phyloP scores from a whole-genome alignment of 1,140 invertebrate genomes.

The Ericerus pela region DNA sequence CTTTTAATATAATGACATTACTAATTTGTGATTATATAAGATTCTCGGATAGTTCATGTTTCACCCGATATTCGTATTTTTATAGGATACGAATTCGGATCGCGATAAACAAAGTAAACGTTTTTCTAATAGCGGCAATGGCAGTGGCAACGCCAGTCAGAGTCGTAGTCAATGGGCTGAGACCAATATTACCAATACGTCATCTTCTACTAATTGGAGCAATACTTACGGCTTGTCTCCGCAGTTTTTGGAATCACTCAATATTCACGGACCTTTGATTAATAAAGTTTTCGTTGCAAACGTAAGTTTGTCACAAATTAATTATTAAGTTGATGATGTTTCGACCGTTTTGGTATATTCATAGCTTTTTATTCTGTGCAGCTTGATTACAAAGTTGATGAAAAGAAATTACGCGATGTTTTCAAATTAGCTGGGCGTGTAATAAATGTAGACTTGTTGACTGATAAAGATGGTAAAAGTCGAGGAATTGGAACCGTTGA shows the following conservation, averaged over 20 bases:
- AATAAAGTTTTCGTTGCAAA: constrained; percentile 96
- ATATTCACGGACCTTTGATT: constrained; percentile 80
- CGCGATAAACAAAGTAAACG: constrained; percentile 36
- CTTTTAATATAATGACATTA: too few relatives aligned
- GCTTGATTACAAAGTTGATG: constrained; percentile 92
- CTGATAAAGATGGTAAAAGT: constrained; percentile 92
- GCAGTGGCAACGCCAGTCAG: constrained; percentile 31
- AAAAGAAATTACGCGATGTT: constrained; percentile 85
- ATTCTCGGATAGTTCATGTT: too few relatives aligned
- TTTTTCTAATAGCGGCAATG: constrained; percentile 32
- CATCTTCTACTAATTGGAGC: constrained; percentile 41
- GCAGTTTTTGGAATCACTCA: constrained; percentile 79
- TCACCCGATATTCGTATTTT: too few relatives aligned
- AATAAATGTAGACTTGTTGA: constrained; percentile 69
- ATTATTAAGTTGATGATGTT: too few relatives aligned
- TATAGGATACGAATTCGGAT: constrained; percentile 39
- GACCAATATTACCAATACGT: constrained; percentile 28
- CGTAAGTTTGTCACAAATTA: constrained; percentile 49
- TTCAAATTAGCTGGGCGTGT: constrained; percentile 93
- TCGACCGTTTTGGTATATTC: too few relatives aligned
- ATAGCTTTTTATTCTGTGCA: too few relatives aligned
- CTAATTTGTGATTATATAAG: too few relatives aligned
- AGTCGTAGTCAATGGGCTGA: constrained; percentile 29
- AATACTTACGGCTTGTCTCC: constrained; percentile 87
- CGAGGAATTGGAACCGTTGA: constrained; percentile 90